Evolutionary conservation across 2,113 vertebrate species (phyloP).

Genomic region (Ammodytes dubius): DNA sequence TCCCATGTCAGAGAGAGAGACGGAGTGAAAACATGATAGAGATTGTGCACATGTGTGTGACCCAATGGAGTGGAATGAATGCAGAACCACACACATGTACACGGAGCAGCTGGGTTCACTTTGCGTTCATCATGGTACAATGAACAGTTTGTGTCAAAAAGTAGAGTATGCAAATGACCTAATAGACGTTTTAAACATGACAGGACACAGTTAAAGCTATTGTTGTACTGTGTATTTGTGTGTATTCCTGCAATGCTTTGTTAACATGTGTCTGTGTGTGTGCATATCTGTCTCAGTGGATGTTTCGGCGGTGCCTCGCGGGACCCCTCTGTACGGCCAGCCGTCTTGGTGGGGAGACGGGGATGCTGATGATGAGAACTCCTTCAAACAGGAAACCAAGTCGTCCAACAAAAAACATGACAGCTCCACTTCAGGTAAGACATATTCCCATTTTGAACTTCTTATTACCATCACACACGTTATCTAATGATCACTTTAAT

Average conservation of each 20-base stretch:
- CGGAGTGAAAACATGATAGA: not conserved
- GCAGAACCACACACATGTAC: constrained; percentile 30
- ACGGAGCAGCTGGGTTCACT: constrained; percentile 50
- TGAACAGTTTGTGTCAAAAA: constrained; percentile 9
- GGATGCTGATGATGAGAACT: constrained; percentile 93
- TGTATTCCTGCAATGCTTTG: not conserved
- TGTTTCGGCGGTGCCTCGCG: constrained; percentile 90
- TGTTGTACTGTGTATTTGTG: not conserved
- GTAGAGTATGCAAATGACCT: not conserved
- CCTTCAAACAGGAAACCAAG: constrained; percentile 90
- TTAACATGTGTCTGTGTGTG: constrained; percentile 30
- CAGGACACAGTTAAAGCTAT: not conserved
- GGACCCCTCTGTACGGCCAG: constrained; percentile 96
- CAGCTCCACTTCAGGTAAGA: constrained; percentile 84
- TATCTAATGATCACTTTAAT: not conserved
- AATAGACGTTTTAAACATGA: constrained; percentile 10
- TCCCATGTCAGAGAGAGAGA: constrained; percentile 5
- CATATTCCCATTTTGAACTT: not conserved
- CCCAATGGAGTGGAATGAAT: constrained; percentile 39
- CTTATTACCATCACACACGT: not conserved
- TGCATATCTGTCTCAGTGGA: constrained; percentile 80
- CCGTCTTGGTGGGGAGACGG: constrained; percentile 99
- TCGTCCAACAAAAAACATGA: constrained; percentile 88
- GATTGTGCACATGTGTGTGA: constrained; percentile 16
- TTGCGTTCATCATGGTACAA: constrained; percentile 14